Evolutionary conservation across 1,140 invertebrate genomes (phyloP).

Genomic region (Leptopilina clavipes): DNA sequence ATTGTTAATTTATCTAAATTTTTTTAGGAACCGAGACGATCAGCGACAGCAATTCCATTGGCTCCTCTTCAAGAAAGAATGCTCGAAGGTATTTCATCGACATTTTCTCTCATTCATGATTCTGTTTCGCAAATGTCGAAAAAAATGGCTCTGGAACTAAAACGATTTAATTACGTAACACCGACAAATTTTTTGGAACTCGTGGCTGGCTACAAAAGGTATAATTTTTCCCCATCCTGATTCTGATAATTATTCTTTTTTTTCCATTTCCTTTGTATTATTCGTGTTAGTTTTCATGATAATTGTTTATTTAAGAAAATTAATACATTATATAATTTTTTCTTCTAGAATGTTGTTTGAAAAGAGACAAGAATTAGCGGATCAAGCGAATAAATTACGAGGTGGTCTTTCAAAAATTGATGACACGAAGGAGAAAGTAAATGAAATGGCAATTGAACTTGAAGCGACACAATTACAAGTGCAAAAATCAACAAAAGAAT

Average conservation of each 20-base stretch:
- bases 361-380: constrained; percentile 82
- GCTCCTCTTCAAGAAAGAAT: constrained; percentile 76
- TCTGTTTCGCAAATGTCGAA: constrained; percentile 82
- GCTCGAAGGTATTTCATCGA: constrained; percentile 79
- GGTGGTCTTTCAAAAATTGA: constrained; percentile 73
- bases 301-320: too few species aligned
- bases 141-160: constrained; percentile 84
- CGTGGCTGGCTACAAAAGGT: constrained; percentile 87
- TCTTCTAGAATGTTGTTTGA: constrained; percentile 76
- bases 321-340: background rate
- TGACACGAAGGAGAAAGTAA: constrained; percentile 81
- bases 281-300: too few species aligned
- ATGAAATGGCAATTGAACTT: constrained; percentile 86
- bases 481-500: constrained; percentile 74
- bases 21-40: constrained; percentile 47
- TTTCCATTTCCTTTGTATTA: background rate
- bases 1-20: constrained; percentile 21
- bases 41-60: constrained; percentile 47
- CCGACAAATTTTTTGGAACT: constrained; percentile 90
- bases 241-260: background rate
- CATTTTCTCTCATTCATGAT: constrained; percentile 86
- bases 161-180: constrained; percentile 89
- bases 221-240: constrained; percentile 59
- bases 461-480: constrained; percentile 83
- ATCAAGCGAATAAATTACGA: constrained; percentile 82